Evolutionary conservation across 2,888 invertebrate genomes (phyloP).

Genomic region (Drosophila kambysellisi): DNA sequence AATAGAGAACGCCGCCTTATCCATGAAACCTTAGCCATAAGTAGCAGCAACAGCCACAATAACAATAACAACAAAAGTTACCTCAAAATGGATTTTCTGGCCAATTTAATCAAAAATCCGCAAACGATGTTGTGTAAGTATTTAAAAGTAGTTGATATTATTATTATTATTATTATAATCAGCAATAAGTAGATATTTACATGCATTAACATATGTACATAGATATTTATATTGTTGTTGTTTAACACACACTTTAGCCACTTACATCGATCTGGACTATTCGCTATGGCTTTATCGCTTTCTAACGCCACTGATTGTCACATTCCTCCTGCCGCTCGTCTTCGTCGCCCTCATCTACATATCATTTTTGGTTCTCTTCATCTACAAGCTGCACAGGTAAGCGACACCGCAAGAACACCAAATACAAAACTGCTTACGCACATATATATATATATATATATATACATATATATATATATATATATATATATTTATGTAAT

Average conservation of each 20-base stretch:
- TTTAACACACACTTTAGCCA: constrained; percentile 86
- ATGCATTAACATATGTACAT: neutral
- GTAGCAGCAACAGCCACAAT: constrained; percentile 7
- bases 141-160: constrained; percentile 42
- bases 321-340: constrained; percentile 93
- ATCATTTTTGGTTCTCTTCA: constrained; percentile 92
- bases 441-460: neutral
- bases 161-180: neutral
- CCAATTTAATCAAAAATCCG: constrained; percentile 67
- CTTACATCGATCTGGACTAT: constrained; percentile 93
- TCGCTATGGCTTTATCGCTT: constrained; percentile 94
- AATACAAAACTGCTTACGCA: constrained; percentile 10
- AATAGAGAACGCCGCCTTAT: constrained; percentile 20
- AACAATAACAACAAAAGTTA: constrained; percentile 16
- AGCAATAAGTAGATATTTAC: neutral
- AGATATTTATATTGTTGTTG: constrained; percentile 32
- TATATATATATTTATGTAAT: neutral
- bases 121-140: constrained; percentile 80
- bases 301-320: constrained; percentile 92
- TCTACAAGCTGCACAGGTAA: constrained; percentile 94
- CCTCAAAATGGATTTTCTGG: constrained; percentile 77
- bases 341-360: constrained; percentile 93
- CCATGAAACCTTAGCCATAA: constrained; percentile 38
- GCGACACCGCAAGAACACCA: constrained; percentile 11
- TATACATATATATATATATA: constrained; percentile 2